Evolutionary conservation across 1,140 invertebrate genomes (phyloP).

Genomic region (Ooceraea biroi): DNA sequence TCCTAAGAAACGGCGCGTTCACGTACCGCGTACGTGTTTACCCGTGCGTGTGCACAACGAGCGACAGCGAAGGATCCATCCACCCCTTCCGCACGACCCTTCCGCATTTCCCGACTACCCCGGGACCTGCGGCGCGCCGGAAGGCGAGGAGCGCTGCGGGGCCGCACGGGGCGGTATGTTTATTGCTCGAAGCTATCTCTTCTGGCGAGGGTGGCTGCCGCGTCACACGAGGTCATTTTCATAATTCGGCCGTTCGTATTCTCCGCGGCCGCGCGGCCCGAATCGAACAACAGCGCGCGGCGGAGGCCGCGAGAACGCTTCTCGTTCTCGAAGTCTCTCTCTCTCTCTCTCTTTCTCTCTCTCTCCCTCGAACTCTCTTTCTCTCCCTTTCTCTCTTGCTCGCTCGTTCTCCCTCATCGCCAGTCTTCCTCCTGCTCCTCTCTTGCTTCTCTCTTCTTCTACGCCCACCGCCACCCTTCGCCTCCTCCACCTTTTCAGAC

Average conservation of each 20-base stretch:
- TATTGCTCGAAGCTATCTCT: conserved; percentile 86
- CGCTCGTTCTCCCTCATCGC: conserved; percentile 38
- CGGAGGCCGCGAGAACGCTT: conserved; percentile 66
- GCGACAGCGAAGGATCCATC: conserved; percentile 61
- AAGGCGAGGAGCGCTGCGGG: conserved; percentile 57
- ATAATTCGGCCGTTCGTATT: conserved; percentile 88
- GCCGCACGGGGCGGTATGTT: conserved; percentile 80
- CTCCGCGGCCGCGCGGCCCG: conserved; percentile 83
- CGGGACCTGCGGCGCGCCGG: conserved; percentile 49
- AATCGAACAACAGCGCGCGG: conserved; percentile 84
- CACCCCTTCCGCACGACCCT: conserved; percentile 40
- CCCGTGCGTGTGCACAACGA: conserved; percentile 63
- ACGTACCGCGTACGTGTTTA: conserved; percentile 59
- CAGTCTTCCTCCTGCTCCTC: conserved; percentile 52
- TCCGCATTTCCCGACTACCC: conserved; percentile 56
- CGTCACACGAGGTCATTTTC: conserved; percentile 87
- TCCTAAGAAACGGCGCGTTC: conserved; percentile 49
- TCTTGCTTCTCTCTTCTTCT: conserved; percentile 26
- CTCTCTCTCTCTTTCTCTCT: conserved; percentile 45
- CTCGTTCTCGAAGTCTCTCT: conserved; percentile 59
- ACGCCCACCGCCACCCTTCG: conserved; percentile 46
- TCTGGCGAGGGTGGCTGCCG: conserved; percentile 83
- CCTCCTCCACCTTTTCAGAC: conserved; percentile 44
- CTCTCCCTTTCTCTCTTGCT: conserved; percentile 12
- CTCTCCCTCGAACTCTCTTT: conserved; percentile 16